Percentiles rank a stretch among this genome's conserved stretches.
These are phyloP conservation scores for Phalanger gymnotis DNA, from an alignment of 2,797 vertebrate species.

Conservation along the genomic window DNA sequence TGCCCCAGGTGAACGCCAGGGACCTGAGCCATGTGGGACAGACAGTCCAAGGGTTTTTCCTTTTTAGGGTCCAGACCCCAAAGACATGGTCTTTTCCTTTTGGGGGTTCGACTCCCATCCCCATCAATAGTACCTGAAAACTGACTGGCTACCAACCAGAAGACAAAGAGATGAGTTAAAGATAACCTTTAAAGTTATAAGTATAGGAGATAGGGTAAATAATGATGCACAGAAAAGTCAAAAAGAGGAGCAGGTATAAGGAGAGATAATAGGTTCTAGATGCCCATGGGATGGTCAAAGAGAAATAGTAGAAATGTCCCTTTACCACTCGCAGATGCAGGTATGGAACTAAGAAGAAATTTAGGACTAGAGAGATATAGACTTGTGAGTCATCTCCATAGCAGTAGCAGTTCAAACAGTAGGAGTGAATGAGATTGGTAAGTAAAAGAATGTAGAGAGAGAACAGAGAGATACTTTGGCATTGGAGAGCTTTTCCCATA, in stretches of 20 bases:
- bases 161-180: not conserved
- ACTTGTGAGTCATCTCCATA: not conserved
- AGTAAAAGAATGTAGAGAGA: not conserved
- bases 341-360: not conserved
- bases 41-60: too few species aligned
- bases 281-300: not conserved
- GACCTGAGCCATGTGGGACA: too few species aligned
- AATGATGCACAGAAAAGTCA: not conserved
- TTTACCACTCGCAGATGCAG: not conserved
- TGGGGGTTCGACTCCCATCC: too few species aligned
- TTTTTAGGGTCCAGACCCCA: too few species aligned
- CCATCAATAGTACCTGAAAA: not conserved
- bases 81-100: too few species aligned
- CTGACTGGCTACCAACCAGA: not conserved
- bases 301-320: not conserved
- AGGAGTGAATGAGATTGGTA: not conserved
- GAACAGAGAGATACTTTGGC: not conserved
- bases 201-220: not conserved
- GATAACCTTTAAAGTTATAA: not conserved
- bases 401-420: not conserved
- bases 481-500: not conserved
- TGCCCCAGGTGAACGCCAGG: too few species aligned
- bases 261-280: too few species aligned
- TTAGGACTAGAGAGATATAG: not conserved
- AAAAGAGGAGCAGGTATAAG: not conserved